Conservation (phyloP, 2,888 invertebrate species). For the Isotomurus palustris region DNA sequence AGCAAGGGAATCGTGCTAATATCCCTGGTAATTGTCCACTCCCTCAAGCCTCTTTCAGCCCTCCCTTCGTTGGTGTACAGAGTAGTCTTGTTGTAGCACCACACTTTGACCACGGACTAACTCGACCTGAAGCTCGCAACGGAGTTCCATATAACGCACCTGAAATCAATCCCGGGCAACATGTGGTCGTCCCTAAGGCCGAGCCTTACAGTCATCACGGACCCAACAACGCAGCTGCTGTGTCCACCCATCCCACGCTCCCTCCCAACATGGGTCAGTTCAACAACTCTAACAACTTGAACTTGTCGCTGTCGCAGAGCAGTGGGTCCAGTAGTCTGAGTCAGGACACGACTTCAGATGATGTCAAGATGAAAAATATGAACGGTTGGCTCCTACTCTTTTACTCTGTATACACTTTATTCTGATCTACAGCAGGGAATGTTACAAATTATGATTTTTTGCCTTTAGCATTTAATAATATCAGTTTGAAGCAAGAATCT, state of each 20-base stretch:
- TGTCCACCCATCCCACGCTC: too few species aligned
- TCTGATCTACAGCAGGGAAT: neutral
- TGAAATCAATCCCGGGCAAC: too few species aligned
- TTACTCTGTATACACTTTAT: constrained; percentile 1
- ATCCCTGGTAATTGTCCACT: constrained; percentile 2
- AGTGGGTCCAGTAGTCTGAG: neutral
- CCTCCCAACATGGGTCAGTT: too few species aligned
- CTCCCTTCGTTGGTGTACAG: constrained; percentile 26
- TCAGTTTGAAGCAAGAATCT: neutral
- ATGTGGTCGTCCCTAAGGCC: too few species aligned
- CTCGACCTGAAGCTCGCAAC: neutral
- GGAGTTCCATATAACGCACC: neutral
- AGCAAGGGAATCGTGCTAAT: neutral
- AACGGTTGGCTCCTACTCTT: constrained; percentile 1
- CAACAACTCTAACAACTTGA: neutral
- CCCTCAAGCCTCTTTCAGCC: constrained; percentile 8
- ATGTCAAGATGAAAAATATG: neutral
- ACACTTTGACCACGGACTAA: neutral
- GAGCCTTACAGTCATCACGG: constrained; percentile 11
- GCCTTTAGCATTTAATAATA: neutral
- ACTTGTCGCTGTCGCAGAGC: neutral
- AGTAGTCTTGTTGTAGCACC: constrained; percentile 14
- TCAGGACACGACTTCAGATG: neutral
- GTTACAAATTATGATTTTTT: neutral
- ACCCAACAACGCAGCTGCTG: neutral